These are phyloP conservation scores for Salmo trutta DNA, from an alignment of 2,797 vertebrate species.

Conservation along the genomic window DNA sequence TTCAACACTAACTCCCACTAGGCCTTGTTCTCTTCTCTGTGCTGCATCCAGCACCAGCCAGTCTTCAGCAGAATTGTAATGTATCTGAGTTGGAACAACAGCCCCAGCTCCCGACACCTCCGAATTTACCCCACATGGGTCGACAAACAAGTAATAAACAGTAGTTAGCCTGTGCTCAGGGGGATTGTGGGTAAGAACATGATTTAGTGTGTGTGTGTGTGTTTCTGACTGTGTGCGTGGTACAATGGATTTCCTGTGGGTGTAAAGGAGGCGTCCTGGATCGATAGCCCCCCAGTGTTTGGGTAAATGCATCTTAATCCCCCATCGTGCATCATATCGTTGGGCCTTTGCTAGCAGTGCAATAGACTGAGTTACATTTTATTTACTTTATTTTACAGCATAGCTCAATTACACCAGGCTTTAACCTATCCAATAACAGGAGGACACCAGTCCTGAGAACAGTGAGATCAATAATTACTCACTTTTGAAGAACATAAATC, in stretches of 20 bases:
- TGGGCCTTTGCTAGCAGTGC: background rate
- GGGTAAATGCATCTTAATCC: conserved; percentile 2
- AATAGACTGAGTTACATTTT: background rate
- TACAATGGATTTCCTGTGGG: background rate
- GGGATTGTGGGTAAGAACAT: background rate
- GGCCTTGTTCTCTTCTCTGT: background rate
- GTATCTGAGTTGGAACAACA: background rate
- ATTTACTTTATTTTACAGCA: background rate
- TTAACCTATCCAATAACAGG: conserved; percentile 16
- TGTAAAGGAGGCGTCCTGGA: background rate
- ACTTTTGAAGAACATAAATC: background rate
- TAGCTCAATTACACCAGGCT: conserved; percentile 16
- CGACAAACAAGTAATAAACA: background rate
- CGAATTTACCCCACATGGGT: background rate
- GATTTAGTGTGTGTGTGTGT: background rate
- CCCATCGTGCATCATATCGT: conserved; percentile 1
- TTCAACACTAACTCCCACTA: conserved; percentile 16
- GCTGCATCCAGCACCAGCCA: background rate
- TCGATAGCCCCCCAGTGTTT: conserved; percentile 6
- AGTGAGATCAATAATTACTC: background rate
- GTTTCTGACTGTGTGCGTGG: background rate
- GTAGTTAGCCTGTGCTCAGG: background rate
- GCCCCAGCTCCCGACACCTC: background rate
- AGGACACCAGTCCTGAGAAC: conserved; percentile 13
- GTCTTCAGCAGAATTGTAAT: background rate